Evolutionary conservation across 2,888 invertebrate species (phyloP).

Genomic region (Drosophila borborema): DNA sequence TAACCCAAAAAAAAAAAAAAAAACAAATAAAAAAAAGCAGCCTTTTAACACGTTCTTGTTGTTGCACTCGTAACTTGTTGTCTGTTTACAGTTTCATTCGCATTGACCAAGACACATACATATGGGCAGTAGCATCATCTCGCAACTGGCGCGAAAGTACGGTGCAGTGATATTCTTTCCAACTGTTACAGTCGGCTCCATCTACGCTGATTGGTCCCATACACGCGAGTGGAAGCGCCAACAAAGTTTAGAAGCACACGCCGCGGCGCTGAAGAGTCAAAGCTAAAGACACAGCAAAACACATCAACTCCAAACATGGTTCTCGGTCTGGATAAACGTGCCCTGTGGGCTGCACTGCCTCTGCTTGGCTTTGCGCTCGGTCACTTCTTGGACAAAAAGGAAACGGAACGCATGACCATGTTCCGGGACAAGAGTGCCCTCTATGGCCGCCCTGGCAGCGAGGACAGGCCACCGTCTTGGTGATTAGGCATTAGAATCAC

Average conservation of each 20-base stretch:
- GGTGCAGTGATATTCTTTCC: constrained; percentile 90
- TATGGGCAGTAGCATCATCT: constrained; percentile 81
- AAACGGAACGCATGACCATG: constrained; percentile 89
- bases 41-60: neutral
- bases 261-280: constrained; percentile 54
- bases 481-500: constrained; percentile 55
- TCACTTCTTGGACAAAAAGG: constrained; percentile 88
- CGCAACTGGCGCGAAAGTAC: constrained; percentile 87
- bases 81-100: constrained; percentile 61
- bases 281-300: constrained; percentile 33
- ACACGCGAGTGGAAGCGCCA: constrained; percentile 90
- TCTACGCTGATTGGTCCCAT: constrained; percentile 90
- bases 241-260: constrained; percentile 70
- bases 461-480: constrained; percentile 90
- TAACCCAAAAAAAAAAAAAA: constrained; percentile 45
- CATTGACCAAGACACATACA: constrained; percentile 48
- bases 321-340: constrained; percentile 87
- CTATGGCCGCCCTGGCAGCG: constrained; percentile 89
- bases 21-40: constrained; percentile 9
- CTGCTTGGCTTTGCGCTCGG: constrained; percentile 88
- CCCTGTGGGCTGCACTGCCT: constrained; percentile 86
- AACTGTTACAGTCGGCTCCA: constrained; percentile 86
- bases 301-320: constrained; percentile 83
- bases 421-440: constrained; percentile 93
- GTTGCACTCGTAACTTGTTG: constrained; percentile 40